Evolutionary conservation across 2,113 vertebrate genomes (phyloP).

Genomic region (Lepisosteus osseus): DNA sequence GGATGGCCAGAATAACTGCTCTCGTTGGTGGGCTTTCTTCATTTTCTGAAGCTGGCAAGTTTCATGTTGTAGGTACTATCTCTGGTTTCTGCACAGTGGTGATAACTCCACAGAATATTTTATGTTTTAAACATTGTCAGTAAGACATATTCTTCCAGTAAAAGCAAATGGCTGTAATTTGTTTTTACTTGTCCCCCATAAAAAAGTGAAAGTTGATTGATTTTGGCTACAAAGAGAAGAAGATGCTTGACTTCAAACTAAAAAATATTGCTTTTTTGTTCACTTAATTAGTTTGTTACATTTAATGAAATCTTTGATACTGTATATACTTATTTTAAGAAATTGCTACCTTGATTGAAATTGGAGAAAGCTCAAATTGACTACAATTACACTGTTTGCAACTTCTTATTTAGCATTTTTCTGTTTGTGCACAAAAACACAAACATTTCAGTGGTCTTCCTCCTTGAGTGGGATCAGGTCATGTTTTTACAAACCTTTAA

Average conservation of each 20-base stretch:
- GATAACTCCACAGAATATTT: conserved; percentile 80
- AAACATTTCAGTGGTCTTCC: too few relatives aligned
- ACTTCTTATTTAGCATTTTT: too few relatives aligned
- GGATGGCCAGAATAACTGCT: conserved; percentile 83
- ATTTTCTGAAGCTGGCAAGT: conserved; percentile 69
- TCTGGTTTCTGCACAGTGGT: conserved; percentile 67
- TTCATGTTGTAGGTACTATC: conserved; percentile 60
- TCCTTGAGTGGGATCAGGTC: too few relatives aligned
- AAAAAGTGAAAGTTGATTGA: neutral
- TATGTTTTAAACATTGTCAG: conserved; percentile 74
- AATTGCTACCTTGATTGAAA: too few relatives aligned
- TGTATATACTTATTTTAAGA: neutral
- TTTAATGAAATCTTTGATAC: neutral
- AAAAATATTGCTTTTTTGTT: neutral
- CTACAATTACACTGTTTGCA: too few relatives aligned
- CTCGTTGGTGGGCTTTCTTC: conserved; percentile 68
- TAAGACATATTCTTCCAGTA: conserved; percentile 80
- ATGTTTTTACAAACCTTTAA: too few relatives aligned
- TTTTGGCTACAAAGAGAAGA: neutral
- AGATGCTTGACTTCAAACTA: neutral
- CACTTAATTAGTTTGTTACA: neutral
- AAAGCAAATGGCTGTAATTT: conserved; percentile 67
- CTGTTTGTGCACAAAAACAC: too few relatives aligned
- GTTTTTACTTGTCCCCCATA: conserved; percentile 13
- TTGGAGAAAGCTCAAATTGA: too few relatives aligned